Percentiles rank a stretch among this genome's conserved stretches.
Conservation (phyloP, 1,140 invertebrate genomes). For the Drosophila micromelanica region DNA sequence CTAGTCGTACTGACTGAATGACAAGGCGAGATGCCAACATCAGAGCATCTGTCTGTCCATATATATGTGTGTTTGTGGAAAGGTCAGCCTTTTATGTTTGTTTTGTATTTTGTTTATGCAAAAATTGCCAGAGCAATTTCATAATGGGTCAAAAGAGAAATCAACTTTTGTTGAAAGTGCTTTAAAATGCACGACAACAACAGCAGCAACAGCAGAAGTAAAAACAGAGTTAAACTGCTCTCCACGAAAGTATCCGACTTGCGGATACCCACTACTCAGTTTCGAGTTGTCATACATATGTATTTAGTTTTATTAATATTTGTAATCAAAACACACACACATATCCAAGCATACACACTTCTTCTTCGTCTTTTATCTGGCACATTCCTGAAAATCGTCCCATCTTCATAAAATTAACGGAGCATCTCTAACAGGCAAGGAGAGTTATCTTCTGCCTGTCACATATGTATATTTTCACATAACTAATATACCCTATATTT, state of each 20-base stretch:
- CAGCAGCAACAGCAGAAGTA: slow-evolving; percentile 27
- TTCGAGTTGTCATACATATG: too few species aligned
- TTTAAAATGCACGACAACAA: slow-evolving; percentile 78
- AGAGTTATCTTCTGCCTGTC: too few species aligned
- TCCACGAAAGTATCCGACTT: not conserved
- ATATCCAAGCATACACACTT: too few species aligned
- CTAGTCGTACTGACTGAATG: slow-evolving; percentile 43
- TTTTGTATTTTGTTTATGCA: slow-evolving; percentile 83
- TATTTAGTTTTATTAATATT: too few species aligned
- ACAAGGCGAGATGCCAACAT: slow-evolving; percentile 36
- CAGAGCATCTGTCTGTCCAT: slow-evolving; percentile 18
- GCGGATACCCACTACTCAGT: not conserved
- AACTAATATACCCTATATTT: not conserved
- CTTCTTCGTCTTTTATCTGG: too few species aligned
- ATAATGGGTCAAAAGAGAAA: slow-evolving; percentile 83
- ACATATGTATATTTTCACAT: not conserved
- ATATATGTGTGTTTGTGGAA: slow-evolving; percentile 40
- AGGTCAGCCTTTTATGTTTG: slow-evolving; percentile 75
- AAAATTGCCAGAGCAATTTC: slow-evolving; percentile 82
- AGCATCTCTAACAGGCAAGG: too few species aligned
- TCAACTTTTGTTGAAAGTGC: slow-evolving; percentile 82
- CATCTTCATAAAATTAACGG: too few species aligned
- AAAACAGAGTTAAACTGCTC: not conserved
- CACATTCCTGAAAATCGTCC: too few species aligned
- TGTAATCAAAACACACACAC: too few species aligned